Evolutionary conservation across 2,113 vertebrate genomes (phyloP).

Genomic region (Galeopterus variegatus): DNA sequence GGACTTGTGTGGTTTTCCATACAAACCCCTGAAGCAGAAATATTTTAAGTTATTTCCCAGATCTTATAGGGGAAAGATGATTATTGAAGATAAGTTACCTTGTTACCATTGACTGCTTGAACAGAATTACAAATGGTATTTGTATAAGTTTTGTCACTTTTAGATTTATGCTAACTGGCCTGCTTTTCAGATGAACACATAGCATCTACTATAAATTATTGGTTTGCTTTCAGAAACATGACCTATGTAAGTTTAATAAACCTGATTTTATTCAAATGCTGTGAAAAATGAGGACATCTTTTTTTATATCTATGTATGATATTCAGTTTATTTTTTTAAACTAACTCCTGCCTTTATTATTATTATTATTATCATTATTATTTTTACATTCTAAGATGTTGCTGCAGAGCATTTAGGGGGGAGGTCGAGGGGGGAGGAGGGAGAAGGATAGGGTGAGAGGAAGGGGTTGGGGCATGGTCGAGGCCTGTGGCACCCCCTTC

Average conservation of each 20-base stretch:
- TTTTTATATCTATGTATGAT: too few relatives aligned
- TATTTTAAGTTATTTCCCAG: slow-evolving; percentile 49
- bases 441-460: too few relatives aligned
- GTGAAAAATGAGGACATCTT: background rate
- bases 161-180: background rate
- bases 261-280: slow-evolving; percentile 49
- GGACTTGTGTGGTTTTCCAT: background rate
- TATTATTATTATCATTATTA: too few relatives aligned
- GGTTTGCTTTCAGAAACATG: slow-evolving; percentile 45
- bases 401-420: too few relatives aligned
- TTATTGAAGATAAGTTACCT: slow-evolving; percentile 25
- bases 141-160: background rate
- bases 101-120: slow-evolving; percentile 40
- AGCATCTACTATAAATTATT: slow-evolving; percentile 21
- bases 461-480: too few relatives aligned
- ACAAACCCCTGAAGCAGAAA: slow-evolving; percentile 10
- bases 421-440: too few relatives aligned
- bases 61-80: slow-evolving; percentile 18
- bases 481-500: too few relatives aligned
- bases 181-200: slow-evolving; percentile 44
- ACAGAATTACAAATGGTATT: slow-evolving; percentile 1
- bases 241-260: slow-evolving; percentile 45
- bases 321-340: too few relatives aligned
- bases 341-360: too few relatives aligned
- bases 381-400: too few relatives aligned